These are phyloP conservation scores for Fragum whitleyi DNA, from an alignment of 2,888 invertebrate species.

Conservation along the genomic window DNA sequence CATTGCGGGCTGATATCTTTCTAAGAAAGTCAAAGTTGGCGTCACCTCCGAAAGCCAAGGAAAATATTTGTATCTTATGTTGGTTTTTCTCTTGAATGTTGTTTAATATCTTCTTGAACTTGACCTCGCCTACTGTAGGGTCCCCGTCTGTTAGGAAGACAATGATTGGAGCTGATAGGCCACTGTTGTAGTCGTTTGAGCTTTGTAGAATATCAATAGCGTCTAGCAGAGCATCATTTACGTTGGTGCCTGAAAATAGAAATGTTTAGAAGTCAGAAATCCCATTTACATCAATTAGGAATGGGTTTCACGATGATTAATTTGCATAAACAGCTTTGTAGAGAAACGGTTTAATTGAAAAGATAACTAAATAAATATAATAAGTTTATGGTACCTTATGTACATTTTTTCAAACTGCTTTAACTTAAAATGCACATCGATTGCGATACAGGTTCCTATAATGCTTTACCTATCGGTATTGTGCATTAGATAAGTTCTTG, in stretches of 20 bases:
- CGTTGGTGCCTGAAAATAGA: constrained; percentile 72
- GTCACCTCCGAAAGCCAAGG: constrained; percentile 90
- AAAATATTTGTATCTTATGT: constrained; percentile 86
- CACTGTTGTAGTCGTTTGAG: constrained; percentile 44
- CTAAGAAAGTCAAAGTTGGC: constrained; percentile 90
- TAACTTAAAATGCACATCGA: no score
- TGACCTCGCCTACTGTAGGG: constrained; percentile 83
- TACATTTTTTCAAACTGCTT: no score
- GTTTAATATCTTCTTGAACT: constrained; percentile 78
- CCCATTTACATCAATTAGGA: no score
- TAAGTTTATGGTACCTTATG: no score
- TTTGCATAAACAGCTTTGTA: no score
- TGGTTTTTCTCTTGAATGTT: constrained; percentile 68
- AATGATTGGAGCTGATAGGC: constrained; percentile 75
- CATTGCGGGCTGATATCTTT: constrained; percentile 89
- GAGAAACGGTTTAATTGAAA: no score
- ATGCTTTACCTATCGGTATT: no score
- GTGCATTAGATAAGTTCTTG: no score
- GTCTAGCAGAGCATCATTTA: constrained; percentile 71
- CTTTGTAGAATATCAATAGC: constrained; percentile 66
- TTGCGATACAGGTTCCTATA: no score
- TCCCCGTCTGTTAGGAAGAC: constrained; percentile 86
- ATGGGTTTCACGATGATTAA: no score
- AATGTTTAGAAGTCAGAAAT: no score
- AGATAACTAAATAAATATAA: neutral